Conservation (phyloP, 2,888 invertebrate species). For the Glaucopsyche alexis region DNA sequence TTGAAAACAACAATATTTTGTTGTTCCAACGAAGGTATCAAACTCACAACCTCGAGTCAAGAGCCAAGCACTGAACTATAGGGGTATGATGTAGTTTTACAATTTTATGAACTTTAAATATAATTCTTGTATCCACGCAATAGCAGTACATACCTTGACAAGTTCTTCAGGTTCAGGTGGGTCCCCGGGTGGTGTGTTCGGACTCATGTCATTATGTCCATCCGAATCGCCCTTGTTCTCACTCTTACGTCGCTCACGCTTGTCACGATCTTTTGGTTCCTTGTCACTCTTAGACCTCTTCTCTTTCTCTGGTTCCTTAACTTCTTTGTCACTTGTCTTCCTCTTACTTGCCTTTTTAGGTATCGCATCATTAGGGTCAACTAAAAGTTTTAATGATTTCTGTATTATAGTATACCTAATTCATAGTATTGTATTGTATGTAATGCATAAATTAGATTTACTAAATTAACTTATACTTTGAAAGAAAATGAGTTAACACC, state of each 20-base stretch:
- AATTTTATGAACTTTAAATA: no score
- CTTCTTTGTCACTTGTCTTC: conserved; percentile 57
- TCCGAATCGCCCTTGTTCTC: conserved; percentile 81
- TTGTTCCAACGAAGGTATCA: no score
- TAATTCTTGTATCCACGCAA: no score
- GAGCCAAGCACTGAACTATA: no score
- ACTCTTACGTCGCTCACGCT: conserved; percentile 62
- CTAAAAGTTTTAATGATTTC: conserved; percentile 44
- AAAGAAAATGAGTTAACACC: no score
- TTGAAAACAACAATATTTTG: no score
- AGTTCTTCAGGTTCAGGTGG: conserved; percentile 96
- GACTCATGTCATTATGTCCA: conserved; percentile 89
- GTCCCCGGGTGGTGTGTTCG: conserved; percentile 89
- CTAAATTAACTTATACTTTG: no score
- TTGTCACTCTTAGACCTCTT: conserved; percentile 56
- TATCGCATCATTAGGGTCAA: conserved; percentile 65
- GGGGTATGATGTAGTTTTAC: no score
- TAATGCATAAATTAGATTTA: no score
- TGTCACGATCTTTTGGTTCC: conserved; percentile 35
- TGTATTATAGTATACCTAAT: no score
- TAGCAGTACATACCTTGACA: conserved; percentile 81
- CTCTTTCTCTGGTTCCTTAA: conserved; percentile 63
- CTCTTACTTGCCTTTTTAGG: conserved; percentile 58
- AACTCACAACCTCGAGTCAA: no score
- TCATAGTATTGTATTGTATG: no score